Percentiles rank a stretch among this genome's conserved stretches.
Evolutionary conservation across 2,888 invertebrate species (phyloP).

Genomic region (Eurois occulta): DNA sequence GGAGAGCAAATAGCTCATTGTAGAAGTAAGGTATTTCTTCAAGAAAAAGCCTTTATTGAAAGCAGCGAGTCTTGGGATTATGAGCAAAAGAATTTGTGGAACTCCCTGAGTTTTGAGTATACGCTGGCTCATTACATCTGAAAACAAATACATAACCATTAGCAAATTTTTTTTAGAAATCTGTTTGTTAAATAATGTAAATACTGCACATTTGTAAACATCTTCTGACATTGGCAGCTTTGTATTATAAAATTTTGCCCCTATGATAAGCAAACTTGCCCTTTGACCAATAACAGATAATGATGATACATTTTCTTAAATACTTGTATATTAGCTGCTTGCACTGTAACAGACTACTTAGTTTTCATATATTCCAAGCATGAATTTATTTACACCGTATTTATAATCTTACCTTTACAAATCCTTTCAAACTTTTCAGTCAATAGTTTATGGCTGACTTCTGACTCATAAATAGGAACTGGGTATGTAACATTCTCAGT

Average conservation of each 20-base stretch:
- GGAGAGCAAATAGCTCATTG: conserved; percentile 94
- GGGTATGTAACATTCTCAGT: conserved; percentile 89
- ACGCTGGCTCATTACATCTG: conserved; percentile 95
- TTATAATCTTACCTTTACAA: conserved; percentile 88
- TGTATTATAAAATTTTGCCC: not conserved
- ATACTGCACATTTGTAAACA: not conserved
- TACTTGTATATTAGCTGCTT: not conserved
- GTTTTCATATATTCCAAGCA: not conserved
- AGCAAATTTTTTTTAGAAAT: no score
- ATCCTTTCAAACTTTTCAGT: conserved; percentile 95
- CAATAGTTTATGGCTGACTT: conserved; percentile 95
- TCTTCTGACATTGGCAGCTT: not conserved
- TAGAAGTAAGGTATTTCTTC: conserved; percentile 93
- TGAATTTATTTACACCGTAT: not conserved
- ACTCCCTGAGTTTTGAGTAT: conserved; percentile 94
- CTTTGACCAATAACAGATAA: conserved; percentile 44
- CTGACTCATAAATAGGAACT: conserved; percentile 94
- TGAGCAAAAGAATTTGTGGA: conserved; percentile 95
- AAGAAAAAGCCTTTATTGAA: conserved; percentile 96
- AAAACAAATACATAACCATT: conserved; percentile 64
- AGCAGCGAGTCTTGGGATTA: conserved; percentile 98
- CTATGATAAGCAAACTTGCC: conserved; percentile 27
- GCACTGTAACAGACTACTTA: no score
- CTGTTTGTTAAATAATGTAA: not conserved
- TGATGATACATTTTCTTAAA: conserved; percentile 8